These are phyloP conservation scores for Tetragnatha montana DNA, from an alignment of 2,888 invertebrate species.

Conservation along the genomic window DNA sequence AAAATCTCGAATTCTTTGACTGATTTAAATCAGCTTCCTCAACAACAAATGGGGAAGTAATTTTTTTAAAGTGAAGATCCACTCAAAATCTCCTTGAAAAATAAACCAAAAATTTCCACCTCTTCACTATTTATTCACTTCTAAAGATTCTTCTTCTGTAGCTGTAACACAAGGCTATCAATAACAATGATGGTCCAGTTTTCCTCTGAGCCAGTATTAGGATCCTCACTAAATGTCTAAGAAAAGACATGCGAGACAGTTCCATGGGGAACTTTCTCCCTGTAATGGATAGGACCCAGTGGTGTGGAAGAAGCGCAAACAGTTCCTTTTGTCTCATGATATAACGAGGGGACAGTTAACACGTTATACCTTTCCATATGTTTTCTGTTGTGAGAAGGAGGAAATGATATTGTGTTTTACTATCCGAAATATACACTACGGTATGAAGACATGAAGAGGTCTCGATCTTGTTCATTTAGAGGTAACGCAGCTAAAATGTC, in stretches of 20 bases:
- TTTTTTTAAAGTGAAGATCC: no score
- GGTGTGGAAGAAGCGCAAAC: conserved; percentile 27
- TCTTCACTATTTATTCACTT: neutral
- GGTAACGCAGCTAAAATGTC: no score
- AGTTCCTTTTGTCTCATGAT: conserved; percentile 29
- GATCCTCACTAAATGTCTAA: neutral
- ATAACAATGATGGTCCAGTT: neutral
- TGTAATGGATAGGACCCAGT: conserved; percentile 29
- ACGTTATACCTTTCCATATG: conserved; percentile 20
- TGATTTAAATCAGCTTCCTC: no score
- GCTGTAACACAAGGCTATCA: neutral
- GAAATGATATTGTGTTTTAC: no score
- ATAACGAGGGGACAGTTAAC: conserved; percentile 45
- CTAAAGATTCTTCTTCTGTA: neutral
- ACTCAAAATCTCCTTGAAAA: no score
- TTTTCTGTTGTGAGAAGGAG: neutral
- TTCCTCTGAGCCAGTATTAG: neutral
- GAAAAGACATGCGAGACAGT: neutral
- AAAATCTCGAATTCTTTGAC: no score
- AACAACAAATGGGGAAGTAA: no score
- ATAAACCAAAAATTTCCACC: no score
- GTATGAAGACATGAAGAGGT: no score
- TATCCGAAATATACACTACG: no score
- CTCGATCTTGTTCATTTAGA: no score
- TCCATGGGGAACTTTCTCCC: conserved; percentile 20